These are phyloP conservation scores for Formicarius rufipectus DNA, from an alignment of 2,113 vertebrate species.

Conservation along the genomic window DNA sequence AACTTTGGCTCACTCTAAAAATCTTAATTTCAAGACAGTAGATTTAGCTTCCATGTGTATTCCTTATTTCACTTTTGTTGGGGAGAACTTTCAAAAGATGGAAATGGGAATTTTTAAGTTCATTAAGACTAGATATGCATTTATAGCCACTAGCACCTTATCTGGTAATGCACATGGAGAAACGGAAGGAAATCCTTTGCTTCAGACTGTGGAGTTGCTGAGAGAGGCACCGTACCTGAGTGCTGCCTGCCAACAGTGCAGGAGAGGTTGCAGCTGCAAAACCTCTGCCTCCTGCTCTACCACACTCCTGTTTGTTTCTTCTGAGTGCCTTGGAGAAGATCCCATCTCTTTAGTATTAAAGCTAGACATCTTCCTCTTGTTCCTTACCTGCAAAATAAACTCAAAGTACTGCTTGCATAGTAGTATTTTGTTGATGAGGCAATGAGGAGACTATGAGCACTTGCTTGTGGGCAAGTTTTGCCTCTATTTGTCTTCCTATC, in stretches of 20 bases:
- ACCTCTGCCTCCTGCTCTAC: not conserved
- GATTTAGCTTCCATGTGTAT: not conserved
- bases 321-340: not conserved
- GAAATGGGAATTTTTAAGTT: not conserved
- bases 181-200: not conserved
- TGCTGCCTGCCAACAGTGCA: not conserved
- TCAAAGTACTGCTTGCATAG: not conserved
- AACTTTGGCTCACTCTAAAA: not conserved
- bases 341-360: not conserved
- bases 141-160: not conserved
- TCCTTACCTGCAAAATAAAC: not conserved
- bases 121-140: not conserved
- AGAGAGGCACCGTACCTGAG: not conserved
- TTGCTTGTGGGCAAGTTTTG: slow-evolving; percentile 17
- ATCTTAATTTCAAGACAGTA: not conserved
- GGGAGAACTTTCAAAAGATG: not conserved
- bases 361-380: not conserved
- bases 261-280: not conserved
- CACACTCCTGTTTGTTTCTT: not conserved
- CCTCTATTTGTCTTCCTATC: not conserved
- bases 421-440: not conserved
- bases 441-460: not conserved
- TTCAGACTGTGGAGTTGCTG: not conserved
- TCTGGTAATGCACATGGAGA: not conserved
- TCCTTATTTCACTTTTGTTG: not conserved